These are phyloP conservation scores for Chironomus striatipennis DNA, from an alignment of 1,140 invertebrate species.

Conservation along the genomic window DNA sequence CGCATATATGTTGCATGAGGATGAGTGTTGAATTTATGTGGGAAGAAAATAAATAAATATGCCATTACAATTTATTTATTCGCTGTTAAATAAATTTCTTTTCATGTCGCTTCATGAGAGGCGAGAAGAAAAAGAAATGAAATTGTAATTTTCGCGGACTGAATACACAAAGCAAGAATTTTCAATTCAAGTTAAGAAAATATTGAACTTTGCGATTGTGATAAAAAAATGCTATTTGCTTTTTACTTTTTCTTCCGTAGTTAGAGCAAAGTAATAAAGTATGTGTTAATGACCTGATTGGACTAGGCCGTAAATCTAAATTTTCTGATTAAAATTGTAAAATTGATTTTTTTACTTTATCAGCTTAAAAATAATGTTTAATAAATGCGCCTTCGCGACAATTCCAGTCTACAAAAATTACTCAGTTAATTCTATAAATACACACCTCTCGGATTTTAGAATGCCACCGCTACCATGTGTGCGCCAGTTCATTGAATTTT, in stretches of 20 bases:
- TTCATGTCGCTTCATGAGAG: not conserved
- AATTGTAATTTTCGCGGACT: not conserved
- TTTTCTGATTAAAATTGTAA: no score
- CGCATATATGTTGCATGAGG: no score
- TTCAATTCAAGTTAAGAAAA: not conserved
- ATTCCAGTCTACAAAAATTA: no score
- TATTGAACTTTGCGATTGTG: not conserved
- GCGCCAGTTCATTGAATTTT: constrained; percentile 42
- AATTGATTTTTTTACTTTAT: no score
- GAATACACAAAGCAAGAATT: not conserved
- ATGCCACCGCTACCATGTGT: constrained; percentile 22
- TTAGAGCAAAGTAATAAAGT: no score
- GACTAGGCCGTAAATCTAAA: no score
- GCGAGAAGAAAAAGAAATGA: not conserved
- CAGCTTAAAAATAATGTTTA: no score
- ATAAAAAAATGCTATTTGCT: not conserved
- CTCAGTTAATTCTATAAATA: not conserved
- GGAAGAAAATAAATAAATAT: not conserved
- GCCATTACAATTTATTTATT: no score
- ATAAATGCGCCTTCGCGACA: no score
- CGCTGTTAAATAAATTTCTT: no score
- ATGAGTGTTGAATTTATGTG: not conserved
- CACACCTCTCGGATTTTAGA: not conserved
- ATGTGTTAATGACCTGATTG: no score
- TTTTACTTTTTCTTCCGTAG: no score